phyloP scores from a whole-genome alignment of 2,113 vertebrate species.

The Scortum barcoo region DNA sequence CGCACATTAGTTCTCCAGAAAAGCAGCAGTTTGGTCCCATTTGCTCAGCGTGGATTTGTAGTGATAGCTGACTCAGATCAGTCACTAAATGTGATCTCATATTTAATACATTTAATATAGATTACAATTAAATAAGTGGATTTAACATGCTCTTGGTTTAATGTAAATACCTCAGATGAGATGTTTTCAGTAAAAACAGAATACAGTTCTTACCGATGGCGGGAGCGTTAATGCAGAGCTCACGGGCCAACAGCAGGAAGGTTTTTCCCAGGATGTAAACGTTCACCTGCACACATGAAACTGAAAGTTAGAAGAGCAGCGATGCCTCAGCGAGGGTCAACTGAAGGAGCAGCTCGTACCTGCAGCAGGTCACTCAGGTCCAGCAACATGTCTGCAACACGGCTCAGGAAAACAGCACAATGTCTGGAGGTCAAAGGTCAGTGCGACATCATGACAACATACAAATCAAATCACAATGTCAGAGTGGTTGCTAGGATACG shows the following conservation, averaged over 20 bases:
- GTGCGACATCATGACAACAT: not conserved
- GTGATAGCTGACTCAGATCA: too few relatives aligned
- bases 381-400: slow-evolving; percentile 92
- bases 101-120: too few relatives aligned
- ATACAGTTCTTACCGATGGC: slow-evolving; percentile 89
- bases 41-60: too few relatives aligned
- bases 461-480: not conserved
- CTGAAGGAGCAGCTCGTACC: slow-evolving; percentile 75
- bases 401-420: slow-evolving; percentile 59
- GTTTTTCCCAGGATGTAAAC: slow-evolving; percentile 98
- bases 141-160: too few relatives aligned
- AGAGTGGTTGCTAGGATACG: slow-evolving; percentile 89
- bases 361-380: slow-evolving; percentile 98
- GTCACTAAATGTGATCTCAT: too few relatives aligned
- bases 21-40: too few relatives aligned
- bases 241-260: slow-evolving; percentile 94
- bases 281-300: slow-evolving; percentile 88
- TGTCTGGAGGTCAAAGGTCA: not conserved
- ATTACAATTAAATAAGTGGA: too few relatives aligned
- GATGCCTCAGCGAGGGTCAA: not conserved
- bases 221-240: slow-evolving; percentile 97
- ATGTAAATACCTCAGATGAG: too few relatives aligned
- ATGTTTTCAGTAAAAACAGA: not conserved
- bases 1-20: too few relatives aligned
- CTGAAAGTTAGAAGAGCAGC: not conserved